A percentile compares a stretch with the other conserved stretches of the same genome.
Conservation (phyloP, 2,797 vertebrate genomes). For the Distichodus sexfasciatus region DNA sequence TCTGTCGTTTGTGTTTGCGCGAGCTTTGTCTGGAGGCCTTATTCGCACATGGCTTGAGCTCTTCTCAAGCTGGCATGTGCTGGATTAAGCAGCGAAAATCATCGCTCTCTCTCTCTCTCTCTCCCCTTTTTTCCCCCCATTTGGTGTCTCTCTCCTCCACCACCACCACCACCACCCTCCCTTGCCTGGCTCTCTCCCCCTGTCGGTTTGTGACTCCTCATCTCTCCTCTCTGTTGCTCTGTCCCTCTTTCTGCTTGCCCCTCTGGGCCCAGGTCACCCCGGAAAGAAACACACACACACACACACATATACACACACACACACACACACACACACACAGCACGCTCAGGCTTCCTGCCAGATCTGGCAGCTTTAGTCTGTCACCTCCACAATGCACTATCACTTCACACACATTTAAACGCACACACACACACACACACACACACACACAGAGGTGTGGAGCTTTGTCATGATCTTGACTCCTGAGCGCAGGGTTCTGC, state of each 20-base stretch:
- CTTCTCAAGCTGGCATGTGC: constrained; percentile 51
- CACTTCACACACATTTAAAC: constrained; percentile 37
- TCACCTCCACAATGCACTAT: constrained; percentile 45
- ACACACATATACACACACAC: constrained; percentile 42
- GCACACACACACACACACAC: constrained; percentile 52
- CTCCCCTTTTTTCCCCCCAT: constrained; percentile 54
- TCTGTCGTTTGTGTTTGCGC: constrained; percentile 37
- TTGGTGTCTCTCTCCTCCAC: constrained; percentile 7
- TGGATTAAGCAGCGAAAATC: constrained; percentile 56
- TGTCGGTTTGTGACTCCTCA: constrained; percentile 58
- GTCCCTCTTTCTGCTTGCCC: constrained; percentile 58
- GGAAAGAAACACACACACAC: constrained; percentile 52
- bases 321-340: constrained; percentile 41
- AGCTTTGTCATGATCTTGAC: constrained; percentile 70
- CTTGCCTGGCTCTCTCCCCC: constrained; percentile 53
- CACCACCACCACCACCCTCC: constrained; percentile 47
- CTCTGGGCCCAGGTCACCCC: constrained; percentile 72
- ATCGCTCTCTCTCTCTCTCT: constrained; percentile 40
- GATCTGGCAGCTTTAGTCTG: constrained; percentile 60
- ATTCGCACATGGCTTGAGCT: constrained; percentile 32
- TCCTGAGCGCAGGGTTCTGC: constrained; percentile 68
- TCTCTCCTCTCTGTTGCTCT: constrained; percentile 58
- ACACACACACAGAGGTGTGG: constrained; percentile 58
- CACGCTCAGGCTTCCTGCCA: constrained; percentile 50
- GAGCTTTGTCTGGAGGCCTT: constrained; percentile 48